Evolutionary conservation across 2,113 vertebrate species (phyloP).

Genomic region (Xyrauchen texanus): DNA sequence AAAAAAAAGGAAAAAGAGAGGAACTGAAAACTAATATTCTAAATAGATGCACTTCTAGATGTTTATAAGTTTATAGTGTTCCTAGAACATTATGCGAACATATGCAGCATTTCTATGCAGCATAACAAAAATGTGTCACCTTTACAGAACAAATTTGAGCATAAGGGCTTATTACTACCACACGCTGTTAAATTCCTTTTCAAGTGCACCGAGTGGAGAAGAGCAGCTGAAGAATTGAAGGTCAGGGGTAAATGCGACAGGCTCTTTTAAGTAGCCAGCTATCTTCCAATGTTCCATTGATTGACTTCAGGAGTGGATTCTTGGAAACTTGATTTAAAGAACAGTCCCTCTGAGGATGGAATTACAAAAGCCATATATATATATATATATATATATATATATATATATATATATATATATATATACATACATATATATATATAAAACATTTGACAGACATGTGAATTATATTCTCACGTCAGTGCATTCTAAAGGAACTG

Average conservation of each 20-base stretch:
- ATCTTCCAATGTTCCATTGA: slow-evolving; percentile 15
- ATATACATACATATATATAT: neutral
- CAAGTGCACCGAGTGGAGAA: slow-evolving; percentile 4
- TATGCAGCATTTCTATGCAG: too few species aligned
- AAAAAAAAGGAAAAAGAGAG: too few species aligned
- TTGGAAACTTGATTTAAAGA: slow-evolving; percentile 20
- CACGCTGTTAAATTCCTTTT: neutral
- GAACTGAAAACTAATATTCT: neutral
- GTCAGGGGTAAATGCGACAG: slow-evolving; percentile 21
- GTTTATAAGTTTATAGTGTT: too few species aligned
- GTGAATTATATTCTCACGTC: too few species aligned
- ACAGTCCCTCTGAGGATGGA: neutral
- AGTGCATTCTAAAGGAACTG: neutral
- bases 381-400: too few species aligned
- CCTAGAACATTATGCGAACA: too few species aligned
- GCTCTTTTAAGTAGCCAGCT: slow-evolving; percentile 5
- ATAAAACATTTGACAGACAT: too few species aligned
- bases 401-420: neutral
- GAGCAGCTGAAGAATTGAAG: slow-evolving; percentile 2
- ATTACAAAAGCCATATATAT: neutral
- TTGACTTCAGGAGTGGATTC: slow-evolving; percentile 27
- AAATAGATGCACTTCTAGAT: neutral
- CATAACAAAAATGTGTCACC: neutral
- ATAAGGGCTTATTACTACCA: slow-evolving; percentile 7
- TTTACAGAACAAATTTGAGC: slow-evolving; percentile 22